Evolutionary conservation across 2,113 vertebrate species (phyloP).

Genomic region (Penelope pileata): DNA sequence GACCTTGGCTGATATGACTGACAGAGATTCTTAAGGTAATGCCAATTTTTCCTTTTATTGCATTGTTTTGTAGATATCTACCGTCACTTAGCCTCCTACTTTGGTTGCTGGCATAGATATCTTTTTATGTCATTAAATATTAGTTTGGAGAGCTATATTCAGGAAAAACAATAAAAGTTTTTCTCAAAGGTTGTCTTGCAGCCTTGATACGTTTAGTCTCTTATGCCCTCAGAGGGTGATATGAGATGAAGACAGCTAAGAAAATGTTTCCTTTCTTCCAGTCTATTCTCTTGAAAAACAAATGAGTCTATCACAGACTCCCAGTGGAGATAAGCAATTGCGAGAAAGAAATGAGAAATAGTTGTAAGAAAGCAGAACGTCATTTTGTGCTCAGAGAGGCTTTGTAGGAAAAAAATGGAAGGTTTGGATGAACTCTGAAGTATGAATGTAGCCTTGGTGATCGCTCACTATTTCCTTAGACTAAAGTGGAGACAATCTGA

Average conservation of each 20-base stretch:
- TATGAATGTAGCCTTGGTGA: neutral
- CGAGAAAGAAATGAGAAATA: neutral
- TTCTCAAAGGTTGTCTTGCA: neutral
- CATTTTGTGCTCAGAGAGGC: neutral
- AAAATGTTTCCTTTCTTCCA: neutral
- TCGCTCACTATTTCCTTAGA: neutral
- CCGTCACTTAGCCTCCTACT: neutral
- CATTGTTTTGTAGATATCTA: neutral
- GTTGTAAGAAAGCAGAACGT: neutral
- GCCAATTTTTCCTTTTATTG: neutral
- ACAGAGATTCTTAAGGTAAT: neutral
- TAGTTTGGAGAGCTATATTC: neutral
- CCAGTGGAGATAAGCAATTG: neutral
- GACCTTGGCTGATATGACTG: neutral
- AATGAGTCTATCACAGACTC: neutral
- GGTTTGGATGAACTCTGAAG: neutral
- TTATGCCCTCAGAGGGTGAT: neutral
- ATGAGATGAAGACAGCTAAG: neutral
- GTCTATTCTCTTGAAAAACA: neutral
- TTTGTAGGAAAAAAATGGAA: neutral
- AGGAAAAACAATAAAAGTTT: neutral
- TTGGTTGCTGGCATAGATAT: neutral
- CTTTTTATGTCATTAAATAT: neutral
- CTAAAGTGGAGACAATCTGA: neutral
- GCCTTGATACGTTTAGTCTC: neutral